Evolutionary conservation across 2,888 invertebrate genomes (phyloP), one percentile per base, ranked within the genome.

Genomic region (Torymus auratus): DNA sequence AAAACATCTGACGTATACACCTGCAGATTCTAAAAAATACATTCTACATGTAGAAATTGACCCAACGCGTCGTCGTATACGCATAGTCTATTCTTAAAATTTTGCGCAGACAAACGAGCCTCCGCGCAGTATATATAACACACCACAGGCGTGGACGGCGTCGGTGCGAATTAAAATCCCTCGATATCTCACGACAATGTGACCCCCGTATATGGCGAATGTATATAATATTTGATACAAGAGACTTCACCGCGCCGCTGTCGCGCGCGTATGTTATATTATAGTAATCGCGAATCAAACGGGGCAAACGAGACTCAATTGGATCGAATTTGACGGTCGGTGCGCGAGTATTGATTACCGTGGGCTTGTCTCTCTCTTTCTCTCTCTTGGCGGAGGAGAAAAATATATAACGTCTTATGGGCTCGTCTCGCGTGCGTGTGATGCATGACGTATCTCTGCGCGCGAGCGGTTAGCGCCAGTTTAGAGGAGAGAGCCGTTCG

Each of bases 241-340:
- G 28, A 28, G 7, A 28, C 28, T 28, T 28, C 28, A 4, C 56
- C 15, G 41, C 14, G 2, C 7, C 14, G 2, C 12, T 2, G 65
- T 1, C 60, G 52, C n/a, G 23, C 65, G 41, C 52, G 55, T 67
- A 53, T 20, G 17, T 50, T 52, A 70, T 64, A 72, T 69, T 69
- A 58, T 53, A 56, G 28, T 77, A 56, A 70, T 82, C 62, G 68
- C 80, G 78, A 82, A 80, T 78, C 67, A 78, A 80, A 80, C 68
- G 78, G 17, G 28, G 14, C 65, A 58, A 82, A 82, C 65, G 80
- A 82, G 61, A 50, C 64, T 78, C 80, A 82, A 82, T 82, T 82
- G 78, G 82, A 78, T 82, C 69, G 82, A 80, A 82, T 82, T 82
- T 82, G 80, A 80, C 78, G 78, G 74, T 68, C 80, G 65, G 17